These are phyloP conservation scores for Pelosia muscerda DNA, from an alignment of 2,888 invertebrate genomes.

Conservation along the genomic window DNA sequence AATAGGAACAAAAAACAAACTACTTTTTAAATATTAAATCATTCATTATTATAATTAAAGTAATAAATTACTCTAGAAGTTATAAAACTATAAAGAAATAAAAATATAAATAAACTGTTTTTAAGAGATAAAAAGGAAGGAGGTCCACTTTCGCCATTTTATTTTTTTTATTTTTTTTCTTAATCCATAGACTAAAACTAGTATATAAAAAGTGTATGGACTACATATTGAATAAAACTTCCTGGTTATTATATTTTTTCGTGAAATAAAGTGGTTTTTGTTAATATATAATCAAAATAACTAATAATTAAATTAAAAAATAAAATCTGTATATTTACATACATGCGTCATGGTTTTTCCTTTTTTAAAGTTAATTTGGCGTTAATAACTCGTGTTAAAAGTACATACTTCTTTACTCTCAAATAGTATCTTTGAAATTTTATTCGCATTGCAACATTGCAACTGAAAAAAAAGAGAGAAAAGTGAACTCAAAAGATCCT, in stretches of 20 bases:
- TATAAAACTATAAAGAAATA: background rate
- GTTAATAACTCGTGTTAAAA: background rate
- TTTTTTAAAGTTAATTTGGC: background rate
- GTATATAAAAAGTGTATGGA: background rate
- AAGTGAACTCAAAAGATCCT: background rate
- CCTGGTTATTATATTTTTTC: background rate
- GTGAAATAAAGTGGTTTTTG: background rate
- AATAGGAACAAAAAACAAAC: background rate
- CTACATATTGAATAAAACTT: too few relatives aligned
- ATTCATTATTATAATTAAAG: slow-evolving; percentile 1
- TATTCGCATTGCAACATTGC: background rate
- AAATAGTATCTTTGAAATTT: background rate
- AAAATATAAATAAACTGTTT: background rate
- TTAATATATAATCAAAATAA: background rate
- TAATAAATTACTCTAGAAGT: background rate
- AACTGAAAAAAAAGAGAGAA: background rate
- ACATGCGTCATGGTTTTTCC: background rate
- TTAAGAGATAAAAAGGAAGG: too few relatives aligned
- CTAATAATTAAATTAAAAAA: background rate
- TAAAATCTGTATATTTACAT: background rate
- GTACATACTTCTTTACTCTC: too few relatives aligned
- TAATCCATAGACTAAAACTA: background rate
- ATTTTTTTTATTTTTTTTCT: too few relatives aligned
- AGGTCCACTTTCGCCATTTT: slow-evolving; percentile 1
- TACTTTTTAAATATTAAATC: background rate